phyloP scores from a whole-genome alignment of 2,797 vertebrate genomes.

The Cynodonichthys magdalenae region DNA sequence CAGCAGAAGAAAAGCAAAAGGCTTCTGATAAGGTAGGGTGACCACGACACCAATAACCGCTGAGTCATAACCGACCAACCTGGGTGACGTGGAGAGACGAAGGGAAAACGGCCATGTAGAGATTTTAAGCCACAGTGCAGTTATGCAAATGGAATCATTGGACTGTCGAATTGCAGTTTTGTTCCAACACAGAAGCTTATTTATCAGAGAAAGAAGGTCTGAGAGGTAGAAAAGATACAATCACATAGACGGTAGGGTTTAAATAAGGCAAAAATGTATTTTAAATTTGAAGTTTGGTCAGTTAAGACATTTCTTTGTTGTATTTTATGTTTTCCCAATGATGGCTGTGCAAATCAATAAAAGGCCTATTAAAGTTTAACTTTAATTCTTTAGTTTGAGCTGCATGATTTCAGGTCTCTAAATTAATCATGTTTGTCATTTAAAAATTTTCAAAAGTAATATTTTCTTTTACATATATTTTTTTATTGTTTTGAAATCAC shows the following conservation, averaged over 20 bases:
- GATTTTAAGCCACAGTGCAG: slow-evolving; percentile 60
- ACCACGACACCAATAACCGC: slow-evolving; percentile 36
- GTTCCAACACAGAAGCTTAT: slow-evolving; percentile 59
- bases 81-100: not conserved
- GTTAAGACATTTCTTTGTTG: not conserved
- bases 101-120: slow-evolving; percentile 15
- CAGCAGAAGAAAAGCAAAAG: slow-evolving; percentile 32
- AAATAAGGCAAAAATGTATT: no score
- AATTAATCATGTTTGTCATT: slow-evolving; percentile 38
- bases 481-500: no score
- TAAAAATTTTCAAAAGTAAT: no score
- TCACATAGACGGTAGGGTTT: slow-evolving; percentile 3
- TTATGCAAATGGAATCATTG: slow-evolving; percentile 69
- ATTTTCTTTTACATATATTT: no score
- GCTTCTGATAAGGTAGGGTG: slow-evolving; percentile 14
- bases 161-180: slow-evolving; percentile 58
- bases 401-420: slow-evolving; percentile 24
- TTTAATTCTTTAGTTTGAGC: slow-evolving; percentile 2
- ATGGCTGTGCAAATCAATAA: slow-evolving; percentile 2
- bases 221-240: slow-evolving; percentile 11
- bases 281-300: no score
- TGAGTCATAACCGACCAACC: slow-evolving; percentile 55
- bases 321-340: not conserved
- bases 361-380: not conserved
- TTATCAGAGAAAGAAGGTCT: slow-evolving; percentile 46